Conservation (phyloP, 2,797 vertebrate species). For the Australoheros facetus region DNA sequence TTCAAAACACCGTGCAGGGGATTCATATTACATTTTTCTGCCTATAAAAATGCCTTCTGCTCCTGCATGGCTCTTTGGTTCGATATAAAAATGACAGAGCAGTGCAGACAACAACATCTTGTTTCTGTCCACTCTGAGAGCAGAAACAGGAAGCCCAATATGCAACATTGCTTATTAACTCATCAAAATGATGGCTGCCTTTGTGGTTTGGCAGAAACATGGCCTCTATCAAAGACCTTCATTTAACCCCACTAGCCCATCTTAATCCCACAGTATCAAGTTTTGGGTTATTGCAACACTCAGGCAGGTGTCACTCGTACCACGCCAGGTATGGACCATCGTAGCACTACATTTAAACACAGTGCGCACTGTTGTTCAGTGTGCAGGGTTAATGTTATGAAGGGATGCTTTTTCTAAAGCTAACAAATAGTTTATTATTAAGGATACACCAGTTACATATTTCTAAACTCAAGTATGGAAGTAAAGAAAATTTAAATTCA, state of each 20-base stretch:
- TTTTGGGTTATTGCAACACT: neutral
- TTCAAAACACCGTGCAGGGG: slow-evolving; percentile 5
- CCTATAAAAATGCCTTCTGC: slow-evolving; percentile 9
- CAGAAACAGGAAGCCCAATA: neutral
- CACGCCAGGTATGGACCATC: neutral
- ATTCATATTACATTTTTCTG: neutral
- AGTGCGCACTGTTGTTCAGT: no score
- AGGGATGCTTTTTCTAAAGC: neutral
- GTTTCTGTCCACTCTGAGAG: slow-evolving; percentile 8
- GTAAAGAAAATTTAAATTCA: no score
- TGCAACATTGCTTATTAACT: neutral
- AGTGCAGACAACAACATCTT: neutral
- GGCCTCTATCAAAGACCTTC: slow-evolving; percentile 11
- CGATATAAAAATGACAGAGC: neutral
- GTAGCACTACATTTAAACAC: no score
- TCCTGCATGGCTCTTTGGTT: neutral
- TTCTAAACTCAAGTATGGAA: neutral
- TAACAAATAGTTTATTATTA: neutral
- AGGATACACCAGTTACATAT: fast-evolving
- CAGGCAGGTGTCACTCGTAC: neutral
- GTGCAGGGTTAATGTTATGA: no score
- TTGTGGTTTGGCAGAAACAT: neutral
- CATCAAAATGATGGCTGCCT: neutral
- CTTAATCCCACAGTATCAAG: neutral
- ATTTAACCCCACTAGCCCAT: neutral